Conservation (phyloP, 2,888 invertebrate species). For the Tachina lurida region DNA sequence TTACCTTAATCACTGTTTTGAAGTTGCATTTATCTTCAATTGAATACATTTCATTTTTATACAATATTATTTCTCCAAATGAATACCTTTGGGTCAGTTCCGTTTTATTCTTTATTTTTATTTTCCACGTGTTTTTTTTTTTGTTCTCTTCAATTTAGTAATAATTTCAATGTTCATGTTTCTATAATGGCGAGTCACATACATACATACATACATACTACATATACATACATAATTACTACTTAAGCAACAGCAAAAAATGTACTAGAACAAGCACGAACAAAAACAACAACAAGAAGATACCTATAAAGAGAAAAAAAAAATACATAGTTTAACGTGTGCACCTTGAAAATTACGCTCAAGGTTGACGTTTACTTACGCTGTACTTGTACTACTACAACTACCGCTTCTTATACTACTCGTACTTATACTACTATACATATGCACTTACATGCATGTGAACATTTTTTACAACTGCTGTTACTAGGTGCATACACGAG, state of each 20-base stretch:
- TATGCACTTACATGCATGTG: background rate
- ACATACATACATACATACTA: too few species aligned
- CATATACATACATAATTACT: constrained; percentile 19
- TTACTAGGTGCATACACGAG: too few species aligned
- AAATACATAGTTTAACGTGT: constrained; percentile 67
- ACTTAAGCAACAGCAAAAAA: constrained; percentile 29
- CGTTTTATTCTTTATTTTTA: constrained; percentile 5
- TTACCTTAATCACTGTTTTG: background rate
- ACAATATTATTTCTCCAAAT: constrained; percentile 6
- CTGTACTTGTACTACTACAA: constrained; percentile 2
- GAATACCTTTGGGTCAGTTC: constrained; percentile 14
- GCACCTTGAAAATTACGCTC: constrained; percentile 80
- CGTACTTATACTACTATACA: background rate
- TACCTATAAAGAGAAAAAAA: background rate
- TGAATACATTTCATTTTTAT: background rate
- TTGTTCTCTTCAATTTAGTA: constrained; percentile 32
- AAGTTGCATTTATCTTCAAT: background rate
- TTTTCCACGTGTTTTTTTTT: background rate
- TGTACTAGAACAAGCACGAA: constrained; percentile 20
- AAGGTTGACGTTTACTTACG: constrained; percentile 76
- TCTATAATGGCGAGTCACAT: constrained; percentile 53
- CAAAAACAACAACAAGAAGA: constrained; percentile 18
- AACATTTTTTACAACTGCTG: background rate
- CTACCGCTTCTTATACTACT: background rate
- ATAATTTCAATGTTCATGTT: constrained; percentile 63